These are phyloP conservation scores for Melipona bicolor DNA, from an alignment of 2,888 invertebrate species.

Conservation along the genomic window DNA sequence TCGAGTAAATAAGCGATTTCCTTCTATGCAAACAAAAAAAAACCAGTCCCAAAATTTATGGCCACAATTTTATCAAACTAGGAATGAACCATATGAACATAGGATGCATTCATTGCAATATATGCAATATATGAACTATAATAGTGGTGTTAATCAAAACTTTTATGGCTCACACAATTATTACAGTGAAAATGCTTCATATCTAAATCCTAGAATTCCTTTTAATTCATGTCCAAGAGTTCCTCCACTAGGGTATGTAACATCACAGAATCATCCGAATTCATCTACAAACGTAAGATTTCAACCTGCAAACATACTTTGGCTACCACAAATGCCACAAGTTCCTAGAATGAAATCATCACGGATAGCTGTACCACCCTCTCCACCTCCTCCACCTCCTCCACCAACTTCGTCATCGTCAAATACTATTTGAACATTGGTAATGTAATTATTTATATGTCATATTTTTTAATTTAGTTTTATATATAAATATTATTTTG, in stretches of 20 bases:
- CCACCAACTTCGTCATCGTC: slow-evolving; percentile 53
- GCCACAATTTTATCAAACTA: slow-evolving; percentile 55
- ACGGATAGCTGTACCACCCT: slow-evolving; percentile 69
- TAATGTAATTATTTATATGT: not conserved
- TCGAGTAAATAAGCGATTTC: slow-evolving; percentile 34
- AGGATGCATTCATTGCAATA: slow-evolving; percentile 24
- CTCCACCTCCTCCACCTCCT: slow-evolving; percentile 61
- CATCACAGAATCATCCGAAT: slow-evolving; percentile 19
- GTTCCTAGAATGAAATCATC: slow-evolving; percentile 39
- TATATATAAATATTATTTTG: slow-evolving; percentile 30
- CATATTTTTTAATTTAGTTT: not conserved
- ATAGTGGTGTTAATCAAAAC: slow-evolving; percentile 25
- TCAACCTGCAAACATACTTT: slow-evolving; percentile 22
- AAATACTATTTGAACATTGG: slow-evolving; percentile 30
- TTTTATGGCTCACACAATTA: slow-evolving; percentile 39
- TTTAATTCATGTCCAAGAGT: slow-evolving; percentile 30
- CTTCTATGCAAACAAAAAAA: slow-evolving; percentile 19
- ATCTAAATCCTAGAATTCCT: slow-evolving; percentile 34
- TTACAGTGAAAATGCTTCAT: slow-evolving; percentile 12
- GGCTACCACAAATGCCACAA: slow-evolving; percentile 51
- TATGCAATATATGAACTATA: slow-evolving; percentile 39
- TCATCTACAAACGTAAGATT: slow-evolving; percentile 34
- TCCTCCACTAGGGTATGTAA: not conserved
- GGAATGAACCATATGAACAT: slow-evolving; percentile 30
- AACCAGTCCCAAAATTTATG: slow-evolving; percentile 60